These are phyloP conservation scores for Megalonaias nervosa DNA, from an alignment of 1,140 invertebrate species.

Conservation along the genomic window DNA sequence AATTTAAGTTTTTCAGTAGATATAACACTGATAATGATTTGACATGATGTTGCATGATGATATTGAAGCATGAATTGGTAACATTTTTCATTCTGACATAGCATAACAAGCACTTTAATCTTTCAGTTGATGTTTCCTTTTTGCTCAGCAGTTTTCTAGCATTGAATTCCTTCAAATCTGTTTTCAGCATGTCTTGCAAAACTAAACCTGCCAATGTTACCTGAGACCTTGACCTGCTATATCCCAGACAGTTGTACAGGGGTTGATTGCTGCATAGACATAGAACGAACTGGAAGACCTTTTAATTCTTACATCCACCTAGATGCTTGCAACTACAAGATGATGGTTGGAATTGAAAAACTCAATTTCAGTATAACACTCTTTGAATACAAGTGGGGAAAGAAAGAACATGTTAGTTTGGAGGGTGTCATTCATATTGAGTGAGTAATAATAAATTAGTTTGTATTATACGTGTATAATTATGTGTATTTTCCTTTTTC, in stretches of 20 bases:
- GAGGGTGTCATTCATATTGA: too few species aligned
- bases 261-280: constrained; percentile 35
- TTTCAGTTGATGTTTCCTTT: too few species aligned
- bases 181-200: constrained; percentile 22
- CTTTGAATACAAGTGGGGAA: constrained; percentile 28
- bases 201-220: constrained; percentile 7
- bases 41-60: too few species aligned
- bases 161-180: background rate
- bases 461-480: too few species aligned
- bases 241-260: constrained; percentile 20
- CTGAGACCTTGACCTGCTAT: constrained; percentile 11
- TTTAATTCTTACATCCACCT: constrained; percentile 19
- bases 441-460: too few species aligned
- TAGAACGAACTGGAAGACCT: constrained; percentile 11
- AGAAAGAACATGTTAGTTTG: background rate
- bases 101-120: too few species aligned
- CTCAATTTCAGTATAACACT: constrained; percentile 21
- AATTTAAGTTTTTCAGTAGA: too few species aligned
- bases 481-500: too few species aligned
- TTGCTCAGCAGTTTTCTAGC: background rate
- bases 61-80: too few species aligned
- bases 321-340: constrained; percentile 16
- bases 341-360: constrained; percentile 37
- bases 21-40: too few species aligned
- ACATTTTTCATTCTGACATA: too few species aligned